These are phyloP conservation scores for Mormyrops attenuatus DNA, from an alignment of 2,797 vertebrate species.

Conservation along the genomic window DNA sequence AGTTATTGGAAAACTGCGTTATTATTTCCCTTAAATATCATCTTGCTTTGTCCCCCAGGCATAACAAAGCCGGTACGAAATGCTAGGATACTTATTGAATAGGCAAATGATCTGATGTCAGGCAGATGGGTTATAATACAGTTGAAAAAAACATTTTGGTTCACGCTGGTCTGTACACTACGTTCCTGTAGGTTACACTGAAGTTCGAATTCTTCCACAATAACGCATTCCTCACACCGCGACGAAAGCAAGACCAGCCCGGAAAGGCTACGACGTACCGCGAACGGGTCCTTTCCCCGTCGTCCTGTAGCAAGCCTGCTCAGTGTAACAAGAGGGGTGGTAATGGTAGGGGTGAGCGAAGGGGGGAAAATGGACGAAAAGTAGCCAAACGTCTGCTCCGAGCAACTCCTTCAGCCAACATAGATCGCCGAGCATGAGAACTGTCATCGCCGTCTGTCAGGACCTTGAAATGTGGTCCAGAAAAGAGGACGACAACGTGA, in stretches of 20 bases:
- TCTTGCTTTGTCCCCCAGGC: not conserved
- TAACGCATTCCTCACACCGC: not conserved
- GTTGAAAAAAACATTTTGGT: not conserved
- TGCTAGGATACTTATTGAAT: not conserved
- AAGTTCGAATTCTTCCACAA: not conserved
- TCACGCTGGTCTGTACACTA: not conserved
- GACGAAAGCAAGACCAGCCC: not conserved
- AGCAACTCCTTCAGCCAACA: not conserved
- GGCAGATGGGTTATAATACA: not conserved
- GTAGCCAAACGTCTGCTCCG: not conserved
- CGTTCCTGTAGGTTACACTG: not conserved
- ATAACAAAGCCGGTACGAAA: not conserved
- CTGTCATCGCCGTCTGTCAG: not conserved
- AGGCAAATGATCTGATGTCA: not conserved
- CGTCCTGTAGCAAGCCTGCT: not conserved
- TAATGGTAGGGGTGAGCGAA: not conserved
- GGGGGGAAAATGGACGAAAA: not conserved
- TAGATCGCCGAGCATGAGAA: not conserved
- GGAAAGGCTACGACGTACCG: not conserved
- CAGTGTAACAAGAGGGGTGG: not conserved
- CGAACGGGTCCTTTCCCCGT: not conserved
- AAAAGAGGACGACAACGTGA: not conserved
- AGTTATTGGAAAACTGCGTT: not conserved
- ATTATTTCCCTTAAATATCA: not conserved
- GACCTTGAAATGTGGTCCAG: not conserved